Conservation (phyloP, 2,113 vertebrate genomes). For the Hydropotes inermis region DNA sequence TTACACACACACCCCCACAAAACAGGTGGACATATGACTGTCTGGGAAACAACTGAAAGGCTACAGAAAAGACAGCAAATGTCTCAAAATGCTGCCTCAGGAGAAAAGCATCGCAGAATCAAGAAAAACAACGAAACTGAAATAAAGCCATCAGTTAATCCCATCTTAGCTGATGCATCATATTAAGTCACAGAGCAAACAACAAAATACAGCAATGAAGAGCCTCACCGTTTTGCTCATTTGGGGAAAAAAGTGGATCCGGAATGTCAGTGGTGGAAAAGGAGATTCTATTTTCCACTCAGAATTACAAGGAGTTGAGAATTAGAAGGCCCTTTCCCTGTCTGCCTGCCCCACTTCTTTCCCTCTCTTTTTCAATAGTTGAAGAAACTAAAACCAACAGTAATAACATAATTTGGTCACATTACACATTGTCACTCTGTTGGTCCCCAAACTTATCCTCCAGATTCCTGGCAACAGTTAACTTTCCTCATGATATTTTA, state of each 20-base stretch:
- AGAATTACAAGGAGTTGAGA: background rate
- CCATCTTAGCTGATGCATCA: background rate
- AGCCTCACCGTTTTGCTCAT: background rate
- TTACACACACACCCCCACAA: background rate
- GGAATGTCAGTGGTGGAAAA: too few relatives aligned
- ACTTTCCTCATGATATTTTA: background rate
- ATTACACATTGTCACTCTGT: background rate
- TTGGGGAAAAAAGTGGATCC: background rate
- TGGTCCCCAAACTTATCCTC: background rate
- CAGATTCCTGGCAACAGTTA: background rate
- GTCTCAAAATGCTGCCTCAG: background rate
- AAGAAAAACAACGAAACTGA: background rate
- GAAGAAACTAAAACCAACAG: background rate
- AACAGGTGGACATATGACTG: background rate
- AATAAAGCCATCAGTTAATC: background rate
- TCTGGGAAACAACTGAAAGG: background rate
- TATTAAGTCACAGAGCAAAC: background rate
- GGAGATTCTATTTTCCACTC: background rate
- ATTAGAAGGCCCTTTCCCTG: background rate
- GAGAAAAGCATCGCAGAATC: background rate
- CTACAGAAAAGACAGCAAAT: background rate
- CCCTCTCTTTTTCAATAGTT: background rate
- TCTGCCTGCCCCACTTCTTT: background rate
- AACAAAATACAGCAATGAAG: background rate
- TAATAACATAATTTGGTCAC: too few relatives aligned